phyloP scores from a whole-genome alignment of 2,797 vertebrate genomes.

The Saxicola maurus region DNA sequence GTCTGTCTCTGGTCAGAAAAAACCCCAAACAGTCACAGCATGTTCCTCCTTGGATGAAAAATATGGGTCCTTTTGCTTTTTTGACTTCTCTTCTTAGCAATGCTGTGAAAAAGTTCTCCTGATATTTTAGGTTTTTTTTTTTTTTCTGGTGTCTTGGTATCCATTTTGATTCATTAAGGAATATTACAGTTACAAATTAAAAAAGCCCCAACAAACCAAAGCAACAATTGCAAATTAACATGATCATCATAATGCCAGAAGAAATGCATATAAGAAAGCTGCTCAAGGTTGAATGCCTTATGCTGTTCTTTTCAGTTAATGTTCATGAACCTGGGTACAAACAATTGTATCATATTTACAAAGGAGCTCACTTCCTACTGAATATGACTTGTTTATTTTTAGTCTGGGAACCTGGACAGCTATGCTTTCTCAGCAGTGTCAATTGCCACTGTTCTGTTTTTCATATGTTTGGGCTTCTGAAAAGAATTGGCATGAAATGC shows the following conservation, averaged over 20 bases:
- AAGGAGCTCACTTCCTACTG: not conserved
- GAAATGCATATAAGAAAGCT: not conserved
- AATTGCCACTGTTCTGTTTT: not conserved
- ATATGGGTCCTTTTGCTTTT: conserved; percentile 3
- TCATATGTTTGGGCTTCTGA: not conserved
- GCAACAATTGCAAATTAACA: not conserved
- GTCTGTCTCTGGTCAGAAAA: not conserved
- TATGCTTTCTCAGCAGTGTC: not conserved
- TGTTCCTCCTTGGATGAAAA: not conserved
- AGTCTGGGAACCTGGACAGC: conserved; percentile 9
- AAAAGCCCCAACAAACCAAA: not conserved
- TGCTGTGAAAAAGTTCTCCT: not conserved
- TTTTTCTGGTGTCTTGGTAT: not conserved
- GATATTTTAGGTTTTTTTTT: not conserved
- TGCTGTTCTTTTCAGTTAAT: not conserved
- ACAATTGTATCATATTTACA: not conserved
- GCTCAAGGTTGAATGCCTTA: not conserved
- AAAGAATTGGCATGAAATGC: not conserved
- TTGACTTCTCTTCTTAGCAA: not conserved
- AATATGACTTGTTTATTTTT: conserved; percentile 6
- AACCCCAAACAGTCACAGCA: not conserved
- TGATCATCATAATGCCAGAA: not conserved
- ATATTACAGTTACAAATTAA: not conserved
- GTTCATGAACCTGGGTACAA: conserved; percentile 8
- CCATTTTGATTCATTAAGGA: not conserved